phyloP scores from a whole-genome alignment of 2,797 vertebrate species.

The Mionectes olivaceus region DNA sequence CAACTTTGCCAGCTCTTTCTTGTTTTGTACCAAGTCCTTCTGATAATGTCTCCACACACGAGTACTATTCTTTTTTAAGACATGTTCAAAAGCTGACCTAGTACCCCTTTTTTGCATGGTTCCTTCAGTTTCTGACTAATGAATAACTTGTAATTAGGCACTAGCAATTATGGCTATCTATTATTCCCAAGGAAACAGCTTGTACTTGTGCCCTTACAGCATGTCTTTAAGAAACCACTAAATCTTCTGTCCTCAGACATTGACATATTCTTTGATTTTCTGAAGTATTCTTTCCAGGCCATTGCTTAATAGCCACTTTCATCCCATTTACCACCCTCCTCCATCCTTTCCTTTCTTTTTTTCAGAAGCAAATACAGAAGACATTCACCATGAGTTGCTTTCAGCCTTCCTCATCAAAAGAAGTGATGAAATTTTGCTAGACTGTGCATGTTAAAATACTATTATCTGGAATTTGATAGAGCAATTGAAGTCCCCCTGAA shows the following conservation, averaged over 20 bases:
- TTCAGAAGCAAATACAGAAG: conserved; percentile 22
- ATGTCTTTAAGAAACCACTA: conserved; percentile 14
- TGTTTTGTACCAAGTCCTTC: neutral
- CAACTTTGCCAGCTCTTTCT: neutral
- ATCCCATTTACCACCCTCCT: neutral
- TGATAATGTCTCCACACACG: neutral
- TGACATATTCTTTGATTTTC: conserved; percentile 33
- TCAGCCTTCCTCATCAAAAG: neutral
- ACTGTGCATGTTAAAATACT: neutral
- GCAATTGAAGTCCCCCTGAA: neutral
- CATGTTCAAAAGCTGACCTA: conserved; percentile 33
- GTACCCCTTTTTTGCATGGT: neutral
- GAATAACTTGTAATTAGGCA: conserved; percentile 50
- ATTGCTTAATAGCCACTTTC: conserved; percentile 21
- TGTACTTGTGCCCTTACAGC: conserved; percentile 21
- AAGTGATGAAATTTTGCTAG: neutral
- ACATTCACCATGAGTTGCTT: conserved; percentile 19
- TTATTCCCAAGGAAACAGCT: conserved; percentile 26
- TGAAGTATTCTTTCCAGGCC: conserved; percentile 4
- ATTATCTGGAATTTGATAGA: neutral
- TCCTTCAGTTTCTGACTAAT: conserved; percentile 45
- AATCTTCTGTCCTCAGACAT: conserved; percentile 22
- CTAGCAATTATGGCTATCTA: conserved; percentile 32
- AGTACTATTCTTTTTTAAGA: neutral
- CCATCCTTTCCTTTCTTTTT: neutral